Evolutionary conservation across 1,140 invertebrate genomes (phyloP).

Genomic region (Sycobia sp.): DNA sequence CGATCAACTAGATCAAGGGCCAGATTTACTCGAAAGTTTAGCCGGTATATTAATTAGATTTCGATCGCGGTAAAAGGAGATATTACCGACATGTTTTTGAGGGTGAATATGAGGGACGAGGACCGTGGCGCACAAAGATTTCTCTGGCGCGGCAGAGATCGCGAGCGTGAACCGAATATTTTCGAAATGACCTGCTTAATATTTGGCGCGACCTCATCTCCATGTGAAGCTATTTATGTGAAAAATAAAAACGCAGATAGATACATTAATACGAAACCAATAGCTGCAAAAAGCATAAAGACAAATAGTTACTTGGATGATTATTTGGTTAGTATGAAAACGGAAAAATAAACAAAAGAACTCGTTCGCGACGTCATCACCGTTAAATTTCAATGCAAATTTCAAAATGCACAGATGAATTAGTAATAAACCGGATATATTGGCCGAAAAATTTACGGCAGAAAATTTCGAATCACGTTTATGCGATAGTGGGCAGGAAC

Average conservation of each 20-base stretch:
- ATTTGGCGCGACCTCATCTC: conserved; percentile 9
- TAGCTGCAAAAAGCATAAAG: conserved; percentile 9
- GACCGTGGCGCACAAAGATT: conserved; percentile 1
- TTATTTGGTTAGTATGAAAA: not conserved
- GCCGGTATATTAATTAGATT: not conserved
- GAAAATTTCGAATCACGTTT: too few relatives aligned
- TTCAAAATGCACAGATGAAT: not conserved
- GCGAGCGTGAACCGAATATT: not conserved
- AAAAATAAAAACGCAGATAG: not conserved
- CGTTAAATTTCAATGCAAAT: not conserved
- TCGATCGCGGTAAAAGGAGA: not conserved
- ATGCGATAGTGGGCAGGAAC: too few relatives aligned
- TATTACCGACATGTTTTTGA: too few relatives aligned
- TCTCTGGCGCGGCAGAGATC: conserved; percentile 1
- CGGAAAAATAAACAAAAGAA: not conserved
- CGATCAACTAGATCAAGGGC: conserved; percentile 7
- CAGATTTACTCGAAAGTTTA: not conserved
- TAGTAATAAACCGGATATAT: not conserved
- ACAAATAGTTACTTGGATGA: too few relatives aligned
- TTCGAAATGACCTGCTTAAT: conserved; percentile 1
- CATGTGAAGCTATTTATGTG: too few relatives aligned
- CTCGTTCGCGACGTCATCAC: too few relatives aligned
- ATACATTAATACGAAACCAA: not conserved
- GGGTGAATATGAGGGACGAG: not conserved
- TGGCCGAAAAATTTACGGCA: not conserved